Conservation (phyloP, 2,113 vertebrate species). For the Epinephelus lanceolatus region DNA sequence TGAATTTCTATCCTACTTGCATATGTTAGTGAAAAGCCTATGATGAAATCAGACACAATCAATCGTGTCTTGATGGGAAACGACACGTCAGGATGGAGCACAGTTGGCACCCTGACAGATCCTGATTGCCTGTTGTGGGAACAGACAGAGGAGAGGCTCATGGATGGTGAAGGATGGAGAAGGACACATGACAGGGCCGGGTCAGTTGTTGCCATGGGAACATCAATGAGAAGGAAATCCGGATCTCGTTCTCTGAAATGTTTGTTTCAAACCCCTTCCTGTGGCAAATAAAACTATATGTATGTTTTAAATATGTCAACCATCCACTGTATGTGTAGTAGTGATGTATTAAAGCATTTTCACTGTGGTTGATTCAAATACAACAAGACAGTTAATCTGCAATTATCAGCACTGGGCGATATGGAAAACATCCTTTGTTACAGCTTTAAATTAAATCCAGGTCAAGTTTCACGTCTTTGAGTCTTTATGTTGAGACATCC, state of each 20-base stretch:
- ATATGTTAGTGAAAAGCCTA: neutral
- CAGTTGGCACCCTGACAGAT: conserved; percentile 54
- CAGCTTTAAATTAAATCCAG: neutral
- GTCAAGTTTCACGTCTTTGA: neutral
- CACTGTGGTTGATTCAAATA: neutral
- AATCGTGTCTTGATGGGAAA: conserved; percentile 31
- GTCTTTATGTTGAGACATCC: neutral
- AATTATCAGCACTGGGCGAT: neutral
- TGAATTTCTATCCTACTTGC: neutral
- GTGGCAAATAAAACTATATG: neutral
- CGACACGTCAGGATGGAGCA: conserved; percentile 48
- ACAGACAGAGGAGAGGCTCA: conserved; percentile 31
- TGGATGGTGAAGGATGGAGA: conserved; percentile 40
- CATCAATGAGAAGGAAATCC: conserved; percentile 12
- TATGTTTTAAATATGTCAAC: neutral
- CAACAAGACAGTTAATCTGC: neutral
- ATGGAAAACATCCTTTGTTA: neutral
- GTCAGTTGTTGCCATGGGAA: conserved; percentile 66
- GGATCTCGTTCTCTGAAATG: neutral
- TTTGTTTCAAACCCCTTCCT: neutral
- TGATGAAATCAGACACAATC: conserved; percentile 40
- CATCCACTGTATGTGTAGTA: neutral
- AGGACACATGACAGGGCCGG: conserved; percentile 24
- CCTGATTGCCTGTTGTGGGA: conserved; percentile 56
- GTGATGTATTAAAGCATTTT: neutral